Evolutionary conservation across 2,113 vertebrate genomes (phyloP), one percentile per base, ranked within the genome.

Genomic region (Octodon degus): DNA sequence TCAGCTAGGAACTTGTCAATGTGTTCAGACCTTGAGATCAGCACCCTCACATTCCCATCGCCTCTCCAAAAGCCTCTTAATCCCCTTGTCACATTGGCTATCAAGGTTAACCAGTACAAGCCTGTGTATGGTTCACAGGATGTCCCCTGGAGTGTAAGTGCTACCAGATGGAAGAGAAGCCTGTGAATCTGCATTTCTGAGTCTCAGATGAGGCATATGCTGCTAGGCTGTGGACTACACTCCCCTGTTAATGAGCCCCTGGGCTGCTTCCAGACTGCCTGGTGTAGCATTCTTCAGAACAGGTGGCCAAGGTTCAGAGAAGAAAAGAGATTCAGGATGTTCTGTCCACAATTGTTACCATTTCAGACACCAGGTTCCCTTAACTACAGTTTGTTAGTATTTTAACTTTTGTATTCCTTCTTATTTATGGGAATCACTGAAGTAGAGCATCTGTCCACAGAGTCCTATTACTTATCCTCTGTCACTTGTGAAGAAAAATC

Each of bases 271-370:
- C 50, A 13, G 5, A 34, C 0, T 24, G 74, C 1, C n/a, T 72
- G 0, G 5, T 47, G 5, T 2, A 27, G 17, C 7, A 1, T 3
- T 60, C 62, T 72, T 20, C 20, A 3, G 43, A 55, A 25, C 11
- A 47, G 17, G 43, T 47, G n/a, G 53, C 37, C 34, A 30, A 27
- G 27, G 40, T 4, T 17, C 43, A 14, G 60, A 84, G 30, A 92
- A 84, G 2, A n/a, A 12, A 88, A 47, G 6, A 1, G 2, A 27
- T 94, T 82, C 60, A 19, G 30, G 43, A 67, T 88, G 0, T n/a
- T 85, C 80, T 27, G 2, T 62, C n/a, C 43, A 20, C 70, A 7
- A 4, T 20, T 88, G 60, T 50, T 32, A 70, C 89, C 76, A n/a
- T 24, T 25, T 83, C 62, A 68, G 30, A 43, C 4, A 34, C 30